Evolutionary conservation across 2,797 vertebrate species (phyloP), one percentile per base, ranked within the genome.

Genomic region (Falco naumanni): DNA sequence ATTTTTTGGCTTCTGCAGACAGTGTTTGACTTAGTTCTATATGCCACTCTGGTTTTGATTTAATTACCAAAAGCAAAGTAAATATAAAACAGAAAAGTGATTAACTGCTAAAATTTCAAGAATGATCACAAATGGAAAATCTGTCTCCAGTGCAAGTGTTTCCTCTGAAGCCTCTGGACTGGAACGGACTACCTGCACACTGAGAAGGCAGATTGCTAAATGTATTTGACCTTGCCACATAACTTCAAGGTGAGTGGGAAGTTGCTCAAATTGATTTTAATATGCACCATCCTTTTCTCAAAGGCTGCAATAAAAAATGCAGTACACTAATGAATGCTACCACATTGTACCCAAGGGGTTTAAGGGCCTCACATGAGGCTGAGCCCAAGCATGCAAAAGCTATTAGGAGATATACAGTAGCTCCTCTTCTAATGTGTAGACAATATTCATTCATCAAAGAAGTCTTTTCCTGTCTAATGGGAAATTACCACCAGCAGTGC

Each of bases 381-480:
- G 68, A 96, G 71, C 87, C 33, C 56, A 59, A 81, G 89, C 91
- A 59, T 54, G 85, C 89, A 39, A 60, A 87, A 96, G 84, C 93
- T 96, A 82, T 92, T 97, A 95, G 92, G 82, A 88, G 89, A 91
- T 91, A 85, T 11, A 87, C 95, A 94, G 96, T 91, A 97, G 92
- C 89, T 84, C 61, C 65, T 93, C 89, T 94, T 93, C 87, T 88
- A 33, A 93, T 90, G 87, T 69, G 96, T 86, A 85, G 91, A 91
- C 87, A 93, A 86, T 94, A 96, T 91, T 96, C 93, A 96, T 94
- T 94, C 91, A 93, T 96, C 95, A 96, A 85, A 94, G 82, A 75
- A 89, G 72, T 70, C 57, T 94, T 93, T 95, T 91, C 92, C 89
- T 95, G 91, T 87, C 84, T 97, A 76, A 94, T 96, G 91, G 92